Evolutionary conservation across 2,113 vertebrate species (phyloP), one percentile per base, ranked within the genome.

Genomic region (Tenebrosternarchus preto): DNA sequence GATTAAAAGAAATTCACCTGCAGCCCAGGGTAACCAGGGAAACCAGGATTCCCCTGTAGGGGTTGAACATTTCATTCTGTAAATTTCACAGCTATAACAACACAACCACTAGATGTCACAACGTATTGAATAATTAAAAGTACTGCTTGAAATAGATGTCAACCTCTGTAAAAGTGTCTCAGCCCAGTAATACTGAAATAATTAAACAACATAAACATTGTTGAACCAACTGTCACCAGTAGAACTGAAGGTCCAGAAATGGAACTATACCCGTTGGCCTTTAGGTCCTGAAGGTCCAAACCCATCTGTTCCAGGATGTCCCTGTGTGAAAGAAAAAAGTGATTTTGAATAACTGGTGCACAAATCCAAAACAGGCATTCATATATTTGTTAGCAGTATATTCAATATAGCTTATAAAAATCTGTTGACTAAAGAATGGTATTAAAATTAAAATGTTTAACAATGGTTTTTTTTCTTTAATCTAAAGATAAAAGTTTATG

Each of bases 11-110:
- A 29, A 88, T 87, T 86, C 92, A 96, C 96, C 90, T 82, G 71
- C 17, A 84, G 29, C 46, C 96, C 96, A 8, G 92, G 92, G 78
- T 90, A 92, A 55, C 96, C 96, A 74, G 89, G 91, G 73, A 94
- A 93, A 85, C 95, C 95, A 71, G 83, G 29, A 66, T 92, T 90
- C 73, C 95, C 95, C 95, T 96, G 82, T 2, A 66, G n/a, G 55
- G 84, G 61, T 86, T 78, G 86, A 89, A n/a, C 33, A 46, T 29
- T 73, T 57, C 8, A 63, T 63, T 31, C 55, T 46, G 11, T 68
- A 73, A 74, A 16, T 27, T 33, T 5, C 12, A 64, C 11, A 64
- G 4, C 64, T 57, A 9, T 43, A 9, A 43, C 39, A 43, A 8
- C n/a, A n/a, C n/a, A n/a, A n/a, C n/a, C n/a, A n/a, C n/a, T n/a